Conservation (phyloP, 2,888 invertebrate genomes). For the Lasioglossum morio region DNA sequence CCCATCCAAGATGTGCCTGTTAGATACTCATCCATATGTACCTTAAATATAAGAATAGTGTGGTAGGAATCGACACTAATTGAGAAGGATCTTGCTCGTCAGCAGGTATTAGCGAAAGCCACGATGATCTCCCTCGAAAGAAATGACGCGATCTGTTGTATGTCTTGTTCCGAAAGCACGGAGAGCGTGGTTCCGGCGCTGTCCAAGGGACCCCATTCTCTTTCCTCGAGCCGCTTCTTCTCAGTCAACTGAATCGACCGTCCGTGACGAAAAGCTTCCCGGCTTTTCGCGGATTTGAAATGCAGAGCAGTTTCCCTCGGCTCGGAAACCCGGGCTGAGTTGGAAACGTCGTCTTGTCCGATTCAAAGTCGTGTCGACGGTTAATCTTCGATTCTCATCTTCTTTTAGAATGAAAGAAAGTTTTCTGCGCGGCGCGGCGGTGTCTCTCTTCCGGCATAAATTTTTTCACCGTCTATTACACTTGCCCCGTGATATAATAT, state of each 20-base stretch:
- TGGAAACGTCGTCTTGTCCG: constrained; percentile 69
- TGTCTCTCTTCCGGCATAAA: constrained; percentile 16
- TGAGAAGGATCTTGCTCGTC: background rate
- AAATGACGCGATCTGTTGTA: constrained; percentile 1
- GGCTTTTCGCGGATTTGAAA: constrained; percentile 71
- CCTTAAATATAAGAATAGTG: background rate
- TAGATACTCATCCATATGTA: background rate
- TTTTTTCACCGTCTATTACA: constrained; percentile 45
- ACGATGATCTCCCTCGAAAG: background rate
- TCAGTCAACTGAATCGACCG: constrained; percentile 64
- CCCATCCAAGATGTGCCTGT: too few relatives aligned
- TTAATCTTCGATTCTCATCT: constrained; percentile 64
- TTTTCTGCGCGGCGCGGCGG: constrained; percentile 36
- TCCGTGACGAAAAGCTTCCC: constrained; percentile 68
- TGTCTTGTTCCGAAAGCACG: background rate
- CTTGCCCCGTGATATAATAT: constrained; percentile 28
- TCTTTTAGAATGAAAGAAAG: constrained; percentile 58
- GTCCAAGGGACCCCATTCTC: constrained; percentile 44
- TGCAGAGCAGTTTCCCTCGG: constrained; percentile 66
- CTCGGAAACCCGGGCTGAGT: constrained; percentile 58
- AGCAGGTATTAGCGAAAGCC: background rate
- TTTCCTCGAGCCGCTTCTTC: constrained; percentile 37
- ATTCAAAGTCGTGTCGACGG: constrained; percentile 60
- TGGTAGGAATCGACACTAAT: background rate
- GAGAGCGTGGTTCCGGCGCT: constrained; percentile 4